Conservation (phyloP, 2,113 vertebrate genomes). For the Anguilla japonica region DNA sequence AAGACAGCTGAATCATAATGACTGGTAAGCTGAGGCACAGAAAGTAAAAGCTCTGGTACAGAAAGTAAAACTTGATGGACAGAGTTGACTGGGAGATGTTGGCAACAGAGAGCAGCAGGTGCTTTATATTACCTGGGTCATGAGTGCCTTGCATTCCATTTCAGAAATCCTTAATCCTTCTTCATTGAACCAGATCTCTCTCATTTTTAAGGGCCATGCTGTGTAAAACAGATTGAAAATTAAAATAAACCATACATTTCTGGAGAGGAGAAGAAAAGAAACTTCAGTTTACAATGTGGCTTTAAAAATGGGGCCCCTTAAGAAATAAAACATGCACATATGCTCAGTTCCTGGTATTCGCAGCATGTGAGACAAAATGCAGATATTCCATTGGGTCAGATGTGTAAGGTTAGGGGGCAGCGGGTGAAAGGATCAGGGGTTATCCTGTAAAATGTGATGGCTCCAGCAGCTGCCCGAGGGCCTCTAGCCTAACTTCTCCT, state of each 20-base stretch:
- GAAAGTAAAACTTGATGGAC: constrained; percentile 5
- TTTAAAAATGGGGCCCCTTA: constrained; percentile 3
- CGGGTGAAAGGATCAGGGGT: constrained; percentile 16
- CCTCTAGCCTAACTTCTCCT: constrained; percentile 20
- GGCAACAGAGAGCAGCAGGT: constrained; percentile 12
- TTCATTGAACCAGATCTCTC: neutral
- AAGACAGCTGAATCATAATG: neutral
- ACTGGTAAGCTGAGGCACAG: neutral
- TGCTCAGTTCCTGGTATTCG: constrained; percentile 10
- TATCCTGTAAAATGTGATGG: constrained; percentile 26
- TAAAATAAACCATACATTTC: constrained; percentile 31
- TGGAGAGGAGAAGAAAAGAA: constrained; percentile 1
- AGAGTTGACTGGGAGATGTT: constrained; percentile 22
- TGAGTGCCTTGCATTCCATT: constrained; percentile 9
- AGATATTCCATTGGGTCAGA: constrained; percentile 43
- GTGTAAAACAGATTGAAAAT: neutral
- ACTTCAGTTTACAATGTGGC: neutral
- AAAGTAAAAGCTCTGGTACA: neutral
- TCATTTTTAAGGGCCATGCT: neutral
- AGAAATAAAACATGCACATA: neutral
- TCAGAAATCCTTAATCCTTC: neutral
- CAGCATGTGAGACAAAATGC: constrained; percentile 23
- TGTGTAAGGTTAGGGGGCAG: constrained; percentile 43
- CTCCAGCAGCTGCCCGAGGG: constrained; percentile 38
- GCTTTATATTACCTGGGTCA: constrained; percentile 28